Evolutionary conservation across 1,140 invertebrate species (phyloP).

Genomic region (Aphaenogaster ashmeadi): DNA sequence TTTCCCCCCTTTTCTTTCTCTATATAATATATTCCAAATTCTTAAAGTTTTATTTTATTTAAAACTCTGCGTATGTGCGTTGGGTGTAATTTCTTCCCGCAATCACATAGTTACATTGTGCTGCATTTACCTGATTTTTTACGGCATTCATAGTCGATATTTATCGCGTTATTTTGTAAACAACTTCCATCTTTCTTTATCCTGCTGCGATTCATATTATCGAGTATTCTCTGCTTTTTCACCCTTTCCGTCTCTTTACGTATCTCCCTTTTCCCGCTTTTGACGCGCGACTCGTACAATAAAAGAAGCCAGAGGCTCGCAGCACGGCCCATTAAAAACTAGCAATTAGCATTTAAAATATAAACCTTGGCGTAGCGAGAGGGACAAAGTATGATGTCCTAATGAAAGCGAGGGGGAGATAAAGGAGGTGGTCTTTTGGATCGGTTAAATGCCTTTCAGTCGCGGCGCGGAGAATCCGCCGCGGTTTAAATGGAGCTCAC

Average conservation of each 20-base stretch:
- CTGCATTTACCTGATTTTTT: not conserved
- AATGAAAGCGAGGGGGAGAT: slow-evolving; percentile 70
- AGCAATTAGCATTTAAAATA: slow-evolving; percentile 87
- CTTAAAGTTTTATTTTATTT: slow-evolving; percentile 10
- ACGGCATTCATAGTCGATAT: slow-evolving; percentile 23
- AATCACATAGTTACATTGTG: slow-evolving; percentile 15
- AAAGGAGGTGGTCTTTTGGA: slow-evolving; percentile 84
- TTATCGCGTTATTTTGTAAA: slow-evolving; percentile 48
- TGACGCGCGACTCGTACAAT: slow-evolving; percentile 69
- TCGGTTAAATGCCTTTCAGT: slow-evolving; percentile 86
- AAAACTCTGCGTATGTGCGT: not conserved
- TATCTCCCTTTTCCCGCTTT: slow-evolving; percentile 50
- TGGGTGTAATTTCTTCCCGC: not conserved
- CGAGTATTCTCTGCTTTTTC: slow-evolving; percentile 47
- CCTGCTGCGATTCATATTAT: slow-evolving; percentile 29
- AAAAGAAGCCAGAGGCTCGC: slow-evolving; percentile 71
- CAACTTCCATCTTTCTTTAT: not conserved
- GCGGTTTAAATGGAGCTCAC: slow-evolving; percentile 84
- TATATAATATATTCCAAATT: not conserved
- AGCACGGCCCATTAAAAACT: slow-evolving; percentile 85
- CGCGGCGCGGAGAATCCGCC: slow-evolving; percentile 75
- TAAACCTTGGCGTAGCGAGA: slow-evolving; percentile 78
- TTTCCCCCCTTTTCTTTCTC: not conserved
- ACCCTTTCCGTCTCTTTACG: not conserved
- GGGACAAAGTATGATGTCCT: slow-evolving; percentile 72